Evolutionary conservation across 1,140 invertebrate species (phyloP), one percentile per base, ranked within the genome.

Genomic region (Delia radicum): DNA sequence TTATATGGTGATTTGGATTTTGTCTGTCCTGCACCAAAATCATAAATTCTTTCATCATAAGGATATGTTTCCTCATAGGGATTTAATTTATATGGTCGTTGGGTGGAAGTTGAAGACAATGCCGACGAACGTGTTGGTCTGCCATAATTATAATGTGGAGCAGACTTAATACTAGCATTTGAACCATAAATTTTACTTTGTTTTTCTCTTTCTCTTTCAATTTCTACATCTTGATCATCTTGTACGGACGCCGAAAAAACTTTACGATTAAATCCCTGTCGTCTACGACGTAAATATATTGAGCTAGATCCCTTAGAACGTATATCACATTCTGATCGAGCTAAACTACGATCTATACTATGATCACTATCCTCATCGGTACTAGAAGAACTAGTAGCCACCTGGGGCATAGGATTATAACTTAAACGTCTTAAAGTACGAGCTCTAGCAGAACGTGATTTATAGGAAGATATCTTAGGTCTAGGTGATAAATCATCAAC

Each of bases 341-440:
- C 86, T 67, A 87, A 75, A 48, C 81, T 87, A 3, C 81, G 82
- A 73, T 87, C 84, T 29, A 69, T 69, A 28, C 72, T 74, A 2
- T 74, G 73, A 69, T 75, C 75, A 78, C 79, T 75, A 13, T 87
- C 85, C 28, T 78, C 81, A 29, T 87, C 86, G 67, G 77, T 79
- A 5, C 83, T 84, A 75, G 81, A 84, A 0, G 86, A 86, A 21
- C 81, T 84, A 82, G 88, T 80, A 73, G 88, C 80, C 80, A 88
- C 82, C 69, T 85, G 85, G 79, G 77, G 86, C 85, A 82, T 87
- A 15, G 89, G 89, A 83, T 90, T 90, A 78, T 90, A 90, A 31
- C 88, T 89, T 72, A 89, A 86, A 6, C 89, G 80, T 6, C 89
- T 80, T 5, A 89, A 77, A 24, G 89, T 90, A 18, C 89, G 81